phyloP scores from a whole-genome alignment of 1,140 invertebrate species.

The Zelostemma sp. region DNA sequence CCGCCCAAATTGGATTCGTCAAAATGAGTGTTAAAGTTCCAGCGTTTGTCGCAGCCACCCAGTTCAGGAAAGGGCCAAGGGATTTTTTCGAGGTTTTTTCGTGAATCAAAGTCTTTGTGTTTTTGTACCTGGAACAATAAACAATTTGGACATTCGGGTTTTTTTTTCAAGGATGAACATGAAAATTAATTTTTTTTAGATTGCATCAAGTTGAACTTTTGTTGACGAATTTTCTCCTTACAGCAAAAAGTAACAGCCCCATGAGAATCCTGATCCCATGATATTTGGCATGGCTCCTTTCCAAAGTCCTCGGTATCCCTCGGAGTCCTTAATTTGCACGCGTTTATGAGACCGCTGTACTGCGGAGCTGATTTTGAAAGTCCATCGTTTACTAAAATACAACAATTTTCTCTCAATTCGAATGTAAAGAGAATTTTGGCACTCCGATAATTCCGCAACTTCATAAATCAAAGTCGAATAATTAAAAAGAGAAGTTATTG shows the following conservation, averaged over 20 bases:
- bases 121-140: conserved; percentile 92
- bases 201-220: not conserved
- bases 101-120: conserved; percentile 92
- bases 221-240: conserved; percentile 69
- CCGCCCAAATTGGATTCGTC: conserved; percentile 98
- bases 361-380: conserved; percentile 81
- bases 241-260: conserved; percentile 99
- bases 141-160: too few species aligned
- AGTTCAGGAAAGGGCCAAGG: conserved; percentile 86
- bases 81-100: conserved; percentile 82
- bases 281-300: conserved; percentile 95
- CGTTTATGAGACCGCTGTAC: conserved; percentile 89
- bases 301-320: conserved; percentile 93
- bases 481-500: too few species aligned
- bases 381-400: conserved; percentile 91
- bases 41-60: conserved; percentile 92
- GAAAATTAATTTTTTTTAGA: conserved; percentile 4
- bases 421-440: too few species aligned
- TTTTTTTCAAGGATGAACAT: too few species aligned
- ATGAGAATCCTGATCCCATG: conserved; percentile 94
- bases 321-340: conserved; percentile 90
- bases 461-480: too few species aligned
- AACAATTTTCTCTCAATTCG: too few species aligned
- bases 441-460: too few species aligned
- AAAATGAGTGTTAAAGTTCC: conserved; percentile 91